Evolutionary conservation across 1,140 invertebrate species (phyloP).

Genomic region (Listronotus oregonensis): DNA sequence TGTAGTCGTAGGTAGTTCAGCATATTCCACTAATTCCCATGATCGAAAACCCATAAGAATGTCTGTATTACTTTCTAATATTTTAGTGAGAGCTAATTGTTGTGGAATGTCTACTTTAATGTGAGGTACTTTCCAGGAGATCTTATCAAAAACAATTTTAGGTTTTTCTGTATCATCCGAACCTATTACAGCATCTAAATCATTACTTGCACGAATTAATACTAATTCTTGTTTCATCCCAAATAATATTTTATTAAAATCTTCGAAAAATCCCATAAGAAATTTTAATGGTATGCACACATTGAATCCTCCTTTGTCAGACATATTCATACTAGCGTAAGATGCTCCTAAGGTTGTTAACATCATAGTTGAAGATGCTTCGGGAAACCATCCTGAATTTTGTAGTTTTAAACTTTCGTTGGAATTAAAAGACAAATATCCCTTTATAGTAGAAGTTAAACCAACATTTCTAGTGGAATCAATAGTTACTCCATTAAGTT

Average conservation of each 20-base stretch:
- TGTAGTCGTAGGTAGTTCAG: neutral
- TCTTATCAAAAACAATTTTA: neutral
- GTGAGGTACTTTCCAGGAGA: conserved; percentile 8
- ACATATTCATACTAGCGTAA: too few species aligned
- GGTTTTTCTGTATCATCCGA: neutral
- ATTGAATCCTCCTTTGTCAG: too few species aligned
- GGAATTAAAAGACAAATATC: conserved; percentile 43
- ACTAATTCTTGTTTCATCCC: too few species aligned
- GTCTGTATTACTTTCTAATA: conserved; percentile 16
- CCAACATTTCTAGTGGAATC: conserved; percentile 55
- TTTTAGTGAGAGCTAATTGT: conserved; percentile 14
- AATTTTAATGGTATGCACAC: too few species aligned
- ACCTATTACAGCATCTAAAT: neutral
- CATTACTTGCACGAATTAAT: too few species aligned
- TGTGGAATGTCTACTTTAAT: too few species aligned
- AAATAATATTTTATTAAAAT: too few species aligned
- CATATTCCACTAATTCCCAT: conserved; percentile 5
- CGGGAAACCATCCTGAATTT: conserved; percentile 14
- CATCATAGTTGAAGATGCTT: neutral
- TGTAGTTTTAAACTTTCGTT: conserved; percentile 10
- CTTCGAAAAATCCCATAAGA: too few species aligned
- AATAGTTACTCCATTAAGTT: conserved; percentile 56
- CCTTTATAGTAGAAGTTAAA: conserved; percentile 54
- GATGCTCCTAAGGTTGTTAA: too few species aligned
- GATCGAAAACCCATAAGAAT: conserved; percentile 6